Evolutionary conservation across 1,140 invertebrate species (phyloP).

Genomic region (Rhysida immarginata): DNA sequence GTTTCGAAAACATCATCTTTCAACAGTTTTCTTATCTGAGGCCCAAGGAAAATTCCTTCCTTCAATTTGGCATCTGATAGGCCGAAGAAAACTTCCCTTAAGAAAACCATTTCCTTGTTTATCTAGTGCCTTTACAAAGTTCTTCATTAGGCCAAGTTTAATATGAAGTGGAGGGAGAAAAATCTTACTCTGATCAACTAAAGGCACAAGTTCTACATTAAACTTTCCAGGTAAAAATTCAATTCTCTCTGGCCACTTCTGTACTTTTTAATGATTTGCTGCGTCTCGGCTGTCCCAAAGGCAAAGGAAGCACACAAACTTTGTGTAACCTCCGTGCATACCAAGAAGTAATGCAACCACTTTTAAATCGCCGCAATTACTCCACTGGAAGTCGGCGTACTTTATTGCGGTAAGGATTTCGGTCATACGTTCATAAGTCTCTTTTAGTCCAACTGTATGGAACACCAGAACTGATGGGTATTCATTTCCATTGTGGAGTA

Average conservation of each 20-base stretch:
- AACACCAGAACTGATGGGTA: slow-evolving; percentile 1
- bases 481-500: slow-evolving; percentile 14
- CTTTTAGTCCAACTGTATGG: slow-evolving; percentile 5
- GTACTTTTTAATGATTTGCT: neutral
- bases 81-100: neutral
- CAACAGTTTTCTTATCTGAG: slow-evolving; percentile 4
- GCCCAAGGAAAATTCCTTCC: slow-evolving; percentile 11
- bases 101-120: slow-evolving; percentile 9
- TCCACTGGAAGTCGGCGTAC: neutral
- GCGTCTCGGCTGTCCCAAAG: neutral
- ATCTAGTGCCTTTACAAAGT: slow-evolving; percentile 16
- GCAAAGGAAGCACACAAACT: slow-evolving; percentile 3
- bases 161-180: slow-evolving; percentile 12
- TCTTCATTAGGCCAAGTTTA: slow-evolving; percentile 17
- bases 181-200: neutral
- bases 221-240: neutral
- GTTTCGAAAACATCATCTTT: slow-evolving; percentile 2
- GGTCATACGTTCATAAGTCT: slow-evolving; percentile 1
- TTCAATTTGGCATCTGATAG: slow-evolving; percentile 8
- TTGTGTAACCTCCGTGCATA: neutral
- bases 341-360: neutral
- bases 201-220: neutral
- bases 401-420: neutral
- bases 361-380: neutral
- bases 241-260: neutral